Evolutionary conservation across 2,888 invertebrate species (phyloP).

Genomic region (Prosapia bicincta): DNA sequence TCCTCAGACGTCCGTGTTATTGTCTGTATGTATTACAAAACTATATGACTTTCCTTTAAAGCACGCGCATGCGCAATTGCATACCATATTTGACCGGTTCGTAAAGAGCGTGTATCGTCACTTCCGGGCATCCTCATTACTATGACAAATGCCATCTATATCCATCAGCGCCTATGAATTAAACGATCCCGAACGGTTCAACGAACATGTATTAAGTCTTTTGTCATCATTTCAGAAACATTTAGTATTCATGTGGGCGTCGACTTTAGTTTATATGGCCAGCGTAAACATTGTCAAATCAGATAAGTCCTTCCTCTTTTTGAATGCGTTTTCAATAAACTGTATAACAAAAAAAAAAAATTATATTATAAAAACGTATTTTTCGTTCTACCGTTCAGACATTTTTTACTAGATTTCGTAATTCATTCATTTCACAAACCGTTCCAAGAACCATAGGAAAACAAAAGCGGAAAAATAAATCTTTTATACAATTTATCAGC

Average conservation of each 20-base stretch:
- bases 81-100: background rate
- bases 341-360: too few relatives aligned
- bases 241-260: background rate
- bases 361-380: too few relatives aligned
- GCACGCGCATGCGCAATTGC: background rate
- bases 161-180: background rate
- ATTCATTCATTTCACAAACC: too few relatives aligned
- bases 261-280: background rate
- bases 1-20: background rate
- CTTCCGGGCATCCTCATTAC: background rate
- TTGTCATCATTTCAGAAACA: background rate
- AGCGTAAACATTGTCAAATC: background rate
- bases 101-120: background rate
- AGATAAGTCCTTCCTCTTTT: background rate
- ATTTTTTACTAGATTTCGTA: too few relatives aligned
- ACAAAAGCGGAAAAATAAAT: too few relatives aligned
- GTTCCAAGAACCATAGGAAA: too few relatives aligned
- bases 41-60: conserved; percentile 2
- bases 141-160: background rate
- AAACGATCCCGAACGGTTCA: background rate
- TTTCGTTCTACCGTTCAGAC: too few relatives aligned
- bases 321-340: too few relatives aligned
- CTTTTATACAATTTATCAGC: too few relatives aligned
- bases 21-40: background rate
- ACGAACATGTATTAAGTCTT: background rate